Conservation (phyloP, 2,797 vertebrate species). For the Emydoidea blandingii region DNA sequence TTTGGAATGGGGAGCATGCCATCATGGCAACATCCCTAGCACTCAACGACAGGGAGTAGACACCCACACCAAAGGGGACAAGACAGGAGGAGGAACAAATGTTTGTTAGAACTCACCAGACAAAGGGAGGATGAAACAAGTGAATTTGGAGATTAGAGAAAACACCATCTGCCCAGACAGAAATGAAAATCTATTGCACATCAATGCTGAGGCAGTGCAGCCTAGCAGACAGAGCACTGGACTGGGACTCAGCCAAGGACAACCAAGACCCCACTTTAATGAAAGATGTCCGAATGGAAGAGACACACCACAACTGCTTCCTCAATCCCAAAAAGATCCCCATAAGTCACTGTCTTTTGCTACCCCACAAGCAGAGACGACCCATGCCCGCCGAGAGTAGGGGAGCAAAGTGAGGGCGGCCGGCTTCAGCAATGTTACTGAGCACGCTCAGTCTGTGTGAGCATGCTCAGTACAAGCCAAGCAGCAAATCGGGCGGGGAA, state of each 20-base stretch:
- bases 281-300: constrained; percentile 45
- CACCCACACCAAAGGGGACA: neutral
- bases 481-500: too few relatives aligned
- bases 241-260: neutral
- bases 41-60: rapidly evolving
- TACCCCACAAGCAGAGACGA: constrained; percentile 41
- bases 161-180: neutral
- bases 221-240: neutral
- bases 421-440: too few relatives aligned
- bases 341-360: constrained; percentile 11
- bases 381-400: too few relatives aligned
- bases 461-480: too few relatives aligned
- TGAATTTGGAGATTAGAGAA: neutral
- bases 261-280: constrained; percentile 49
- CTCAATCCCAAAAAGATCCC: constrained; percentile 42
- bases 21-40: neutral
- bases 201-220: neutral
- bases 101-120: neutral
- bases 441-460: too few relatives aligned
- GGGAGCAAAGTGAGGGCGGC: too few relatives aligned
- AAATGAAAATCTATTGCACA: neutral
- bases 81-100: neutral
- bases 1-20: neutral
- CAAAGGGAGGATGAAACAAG: neutral
- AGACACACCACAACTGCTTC: constrained; percentile 47